Evolutionary conservation across 2,888 invertebrate genomes (phyloP), one percentile per base, ranked within the genome.

Genomic region (Megastigmus dorsalis): DNA sequence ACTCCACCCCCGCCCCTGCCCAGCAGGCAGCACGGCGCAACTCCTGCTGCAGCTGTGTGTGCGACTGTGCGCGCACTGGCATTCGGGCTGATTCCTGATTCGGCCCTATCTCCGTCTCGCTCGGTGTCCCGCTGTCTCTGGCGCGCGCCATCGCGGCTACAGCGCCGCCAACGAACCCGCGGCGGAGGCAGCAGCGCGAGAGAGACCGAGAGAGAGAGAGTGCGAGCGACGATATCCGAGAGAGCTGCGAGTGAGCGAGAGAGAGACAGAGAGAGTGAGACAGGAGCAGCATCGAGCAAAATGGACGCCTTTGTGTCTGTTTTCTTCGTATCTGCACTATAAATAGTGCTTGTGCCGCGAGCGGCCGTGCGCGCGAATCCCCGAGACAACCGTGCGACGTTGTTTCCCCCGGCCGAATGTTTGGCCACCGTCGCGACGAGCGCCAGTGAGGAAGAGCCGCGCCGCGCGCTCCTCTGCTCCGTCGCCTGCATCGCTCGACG

Each of bases 231-330:
- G n/a, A n/a, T n/a, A n/a, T n/a, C n/a, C n/a, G n/a, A n/a, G n/a
- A n/a, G n/a, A n/a, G n/a, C n/a, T n/a, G n/a, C n/a, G n/a, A n/a
- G n/a, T n/a, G n/a, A n/a, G n/a, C n/a, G n/a, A n/a, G n/a, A n/a
- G n/a, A n/a, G n/a, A n/a, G 52, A 45, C 43, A 26, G 70, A 66
- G 43, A 26, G 33, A 67, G 71, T 68, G 50, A 48, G 65, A 59
- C n/a, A n/a, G n/a, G 65, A 50, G 63, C 68, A 74, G 74, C 69
- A 67, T 62, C 55, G 68, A 87, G 84, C 86, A 88, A 88, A 88
- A 88, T 88, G 88, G 88, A 88, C 87, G 87, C 86, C 87, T 88
- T 88, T 87, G 87, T 88, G 85, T 87, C 88, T 87, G 87, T 88
- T 88, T 88, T 87, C 86, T 82, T 86, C 82, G 83, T 82, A 84